A percentile compares a stretch with the other conserved stretches of the same genome.
Conservation (phyloP, 2,888 invertebrate species). For the Drosophila nr. fundita region DNA sequence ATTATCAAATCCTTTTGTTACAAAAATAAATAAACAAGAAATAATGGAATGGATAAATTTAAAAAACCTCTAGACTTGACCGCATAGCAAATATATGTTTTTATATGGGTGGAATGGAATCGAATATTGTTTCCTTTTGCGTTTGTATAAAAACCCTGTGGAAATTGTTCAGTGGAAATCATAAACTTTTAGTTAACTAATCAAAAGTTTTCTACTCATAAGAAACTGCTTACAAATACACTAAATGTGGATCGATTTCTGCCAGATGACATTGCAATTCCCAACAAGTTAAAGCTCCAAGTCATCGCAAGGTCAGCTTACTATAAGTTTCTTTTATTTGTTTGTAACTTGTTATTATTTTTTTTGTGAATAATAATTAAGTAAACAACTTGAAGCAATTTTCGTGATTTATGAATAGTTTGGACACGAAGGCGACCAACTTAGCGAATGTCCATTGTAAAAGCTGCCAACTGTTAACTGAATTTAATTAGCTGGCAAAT, state of each 20-base stretch:
- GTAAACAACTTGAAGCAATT: neutral
- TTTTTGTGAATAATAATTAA: neutral
- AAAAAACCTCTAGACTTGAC: neutral
- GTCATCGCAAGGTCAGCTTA: neutral
- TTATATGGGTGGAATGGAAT: neutral
- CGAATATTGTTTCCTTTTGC: too few relatives aligned
- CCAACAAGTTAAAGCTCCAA: neutral
- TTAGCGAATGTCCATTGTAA: neutral
- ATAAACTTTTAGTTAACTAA: neutral
- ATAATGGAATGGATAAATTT: neutral
- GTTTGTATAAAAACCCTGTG: too few relatives aligned
- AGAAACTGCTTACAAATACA: neutral
- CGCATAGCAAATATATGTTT: neutral
- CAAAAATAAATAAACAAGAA: neutral
- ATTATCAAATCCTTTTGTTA: neutral
- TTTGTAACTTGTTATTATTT: neutral
- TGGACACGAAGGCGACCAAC: neutral
- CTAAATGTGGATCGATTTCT: neutral
- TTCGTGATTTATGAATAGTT: neutral
- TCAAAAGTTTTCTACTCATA: neutral
- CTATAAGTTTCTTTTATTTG: neutral
- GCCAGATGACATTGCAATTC: neutral
- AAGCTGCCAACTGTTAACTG: constrained; percentile 27
- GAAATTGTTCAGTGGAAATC: too few relatives aligned
- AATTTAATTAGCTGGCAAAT: constrained; percentile 56